Base-by-base conservation (phyloP, 2,113 vertebrate genomes). In the Otolemur garnettii region DNA sequence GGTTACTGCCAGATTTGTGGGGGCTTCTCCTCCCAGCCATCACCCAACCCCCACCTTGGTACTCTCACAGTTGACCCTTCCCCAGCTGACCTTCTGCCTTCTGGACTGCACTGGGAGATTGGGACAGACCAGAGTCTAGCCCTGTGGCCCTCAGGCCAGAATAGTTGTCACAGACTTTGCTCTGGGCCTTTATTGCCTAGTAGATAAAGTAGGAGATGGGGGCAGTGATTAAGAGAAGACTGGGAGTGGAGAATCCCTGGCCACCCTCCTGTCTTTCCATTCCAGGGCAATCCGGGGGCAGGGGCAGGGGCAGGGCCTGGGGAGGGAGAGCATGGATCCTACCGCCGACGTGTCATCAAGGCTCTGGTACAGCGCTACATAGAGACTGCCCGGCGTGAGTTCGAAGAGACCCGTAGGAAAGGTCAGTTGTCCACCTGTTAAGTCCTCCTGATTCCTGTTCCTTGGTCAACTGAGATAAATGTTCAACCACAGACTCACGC, bases 341-440 rank as follows among this genome's bases (percentile, higher is more conserved):
- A 99, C 93, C 98, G 98, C 35, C 98, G 99, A 93, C 98, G 99
- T 53, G 99, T 99, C 95, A 99, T 99, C 90, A 97, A 98, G 72
- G 99, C 99, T 35, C 97, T 99, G 97, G 99, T 99, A 33, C 99
- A 99, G 89, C 98, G 99, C 30, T 99, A 99, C 97, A 99, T 99
- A 5, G 99, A 99, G 83, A 99, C 99, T 2, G 99, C 99, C 60
- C 82, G 98, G 75, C 98, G 99, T 12, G 99, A 99, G 97, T 99
- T 99, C 3, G 99, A 99, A 93, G 99, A 99, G 97, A 98, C 98
- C 26, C 98, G 98, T 68, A 97, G 99, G 53, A 99, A 99, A 99
- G 99, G 99, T 99, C 97, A 94, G 91, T n/a, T 15, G 35, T 53
- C n/a, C 45, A 1, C 53, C 24, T 55, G 28, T 10, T 10, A 55